Evolutionary conservation across 2,888 invertebrate species (phyloP).

Genomic region (Drosophila eohydei): DNA sequence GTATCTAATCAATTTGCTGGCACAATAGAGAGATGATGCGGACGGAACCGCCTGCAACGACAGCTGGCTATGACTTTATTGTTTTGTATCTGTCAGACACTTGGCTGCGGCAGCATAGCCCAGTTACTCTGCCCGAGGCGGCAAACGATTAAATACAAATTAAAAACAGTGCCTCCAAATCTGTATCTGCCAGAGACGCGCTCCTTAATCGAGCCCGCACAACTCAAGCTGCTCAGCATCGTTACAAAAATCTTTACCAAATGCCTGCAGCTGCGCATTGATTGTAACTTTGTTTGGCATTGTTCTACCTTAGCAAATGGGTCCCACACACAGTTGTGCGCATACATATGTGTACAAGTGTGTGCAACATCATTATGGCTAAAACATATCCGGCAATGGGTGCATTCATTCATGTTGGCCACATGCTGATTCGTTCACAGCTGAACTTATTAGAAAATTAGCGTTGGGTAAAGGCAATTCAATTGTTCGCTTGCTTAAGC

Average conservation of each 20-base stretch:
- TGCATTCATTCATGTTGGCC: slow-evolving; percentile 6
- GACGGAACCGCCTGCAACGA: slow-evolving; percentile 24
- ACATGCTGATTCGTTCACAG: not conserved
- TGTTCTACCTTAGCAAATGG: not conserved
- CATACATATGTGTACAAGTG: not conserved
- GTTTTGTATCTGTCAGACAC: slow-evolving; percentile 44
- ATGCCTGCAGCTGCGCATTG: slow-evolving; percentile 19
- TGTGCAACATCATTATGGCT: slow-evolving; percentile 5
- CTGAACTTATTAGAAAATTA: not conserved
- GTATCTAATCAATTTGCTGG: slow-evolving; percentile 51
- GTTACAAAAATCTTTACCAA: slow-evolving; percentile 20
- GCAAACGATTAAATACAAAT: slow-evolving; percentile 47
- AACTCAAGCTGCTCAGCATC: not conserved
- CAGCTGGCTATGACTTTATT: slow-evolving; percentile 54
- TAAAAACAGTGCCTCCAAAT: slow-evolving; percentile 35
- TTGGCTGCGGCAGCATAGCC: slow-evolving; percentile 18
- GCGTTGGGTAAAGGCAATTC: too few species aligned
- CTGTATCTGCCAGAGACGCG: slow-evolving; percentile 20
- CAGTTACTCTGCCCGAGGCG: slow-evolving; percentile 11
- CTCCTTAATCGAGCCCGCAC: slow-evolving; percentile 5
- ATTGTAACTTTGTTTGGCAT: slow-evolving; percentile 1
- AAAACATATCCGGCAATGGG: not conserved
- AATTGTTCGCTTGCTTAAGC: too few species aligned
- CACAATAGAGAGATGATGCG: slow-evolving; percentile 34
- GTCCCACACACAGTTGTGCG: not conserved